Conservation (phyloP, 2,797 vertebrate genomes). For the Pangasius djambal region DNA sequence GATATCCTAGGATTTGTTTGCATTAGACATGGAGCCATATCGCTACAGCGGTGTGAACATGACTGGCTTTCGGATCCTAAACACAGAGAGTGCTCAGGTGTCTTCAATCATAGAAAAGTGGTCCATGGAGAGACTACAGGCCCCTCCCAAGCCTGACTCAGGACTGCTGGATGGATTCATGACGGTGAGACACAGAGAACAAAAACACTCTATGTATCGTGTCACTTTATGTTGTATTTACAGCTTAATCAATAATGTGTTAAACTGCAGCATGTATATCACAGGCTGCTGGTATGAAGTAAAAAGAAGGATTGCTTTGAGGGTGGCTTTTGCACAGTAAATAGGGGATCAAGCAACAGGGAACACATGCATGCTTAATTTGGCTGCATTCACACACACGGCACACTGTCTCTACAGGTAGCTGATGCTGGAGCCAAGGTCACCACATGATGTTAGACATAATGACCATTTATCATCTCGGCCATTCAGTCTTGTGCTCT, state of each 20-base stretch:
- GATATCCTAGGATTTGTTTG: conserved; percentile 88
- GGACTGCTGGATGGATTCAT: conserved; percentile 99
- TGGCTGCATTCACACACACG: neutral
- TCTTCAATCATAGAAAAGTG: conserved; percentile 97
- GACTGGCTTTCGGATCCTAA: conserved; percentile 96
- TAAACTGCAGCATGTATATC: neutral
- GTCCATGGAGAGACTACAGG: conserved; percentile 97
- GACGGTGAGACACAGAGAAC: conserved; percentile 71
- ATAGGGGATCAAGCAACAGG: conserved; percentile 1
- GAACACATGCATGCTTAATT: neutral
- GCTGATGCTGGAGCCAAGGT: conserved; percentile 27
- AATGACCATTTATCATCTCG: conserved; percentile 41
- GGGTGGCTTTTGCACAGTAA: neutral
- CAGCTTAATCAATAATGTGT: neutral
- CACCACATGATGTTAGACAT: conserved; percentile 30
- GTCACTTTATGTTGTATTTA: neutral
- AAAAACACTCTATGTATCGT: neutral
- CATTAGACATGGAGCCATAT: conserved; percentile 95
- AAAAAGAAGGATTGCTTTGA: neutral
- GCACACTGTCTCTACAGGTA: conserved; percentile 28
- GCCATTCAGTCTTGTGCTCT: neutral
- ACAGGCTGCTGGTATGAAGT: conserved; percentile 1
- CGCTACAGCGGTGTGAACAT: conserved; percentile 97
- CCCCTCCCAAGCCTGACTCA: conserved; percentile 94
- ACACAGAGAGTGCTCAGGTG: conserved; percentile 94